These are phyloP conservation scores for Puffinus mauretanicus DNA, from an alignment of 2,113 vertebrate species.

Conservation along the genomic window DNA sequence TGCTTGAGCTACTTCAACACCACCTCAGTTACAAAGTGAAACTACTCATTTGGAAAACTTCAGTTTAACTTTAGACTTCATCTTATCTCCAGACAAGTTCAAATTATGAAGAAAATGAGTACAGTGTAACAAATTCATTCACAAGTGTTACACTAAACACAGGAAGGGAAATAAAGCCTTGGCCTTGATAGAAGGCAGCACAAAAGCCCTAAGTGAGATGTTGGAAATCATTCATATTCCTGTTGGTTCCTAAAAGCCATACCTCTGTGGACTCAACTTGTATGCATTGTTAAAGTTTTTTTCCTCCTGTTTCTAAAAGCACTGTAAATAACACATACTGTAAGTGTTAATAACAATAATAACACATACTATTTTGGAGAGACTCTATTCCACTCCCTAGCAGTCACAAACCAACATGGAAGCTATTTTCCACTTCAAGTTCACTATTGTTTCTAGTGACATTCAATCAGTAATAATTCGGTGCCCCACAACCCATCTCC, in stretches of 20 bases:
- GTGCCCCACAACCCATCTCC: neutral
- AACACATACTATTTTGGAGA: neutral
- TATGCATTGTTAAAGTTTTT: neutral
- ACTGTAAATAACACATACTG: neutral
- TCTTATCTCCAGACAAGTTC: neutral
- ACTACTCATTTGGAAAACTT: neutral
- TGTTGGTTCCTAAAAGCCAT: neutral
- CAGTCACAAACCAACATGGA: accelerated
- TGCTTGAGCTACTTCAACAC: neutral
- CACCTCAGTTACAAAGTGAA: neutral
- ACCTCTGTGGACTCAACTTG: neutral
- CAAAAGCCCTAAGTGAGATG: neutral
- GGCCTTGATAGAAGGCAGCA: neutral
- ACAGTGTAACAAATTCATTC: neutral
- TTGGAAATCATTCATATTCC: accelerated
- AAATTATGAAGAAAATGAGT: neutral
- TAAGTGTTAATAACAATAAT: neutral
- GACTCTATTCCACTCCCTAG: neutral
- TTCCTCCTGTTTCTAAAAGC: neutral
- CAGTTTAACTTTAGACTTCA: neutral
- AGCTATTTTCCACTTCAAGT: neutral
- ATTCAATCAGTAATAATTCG: neutral
- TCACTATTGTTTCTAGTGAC: neutral
- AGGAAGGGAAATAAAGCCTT: neutral
- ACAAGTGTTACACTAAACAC: neutral